Evolutionary conservation across 2,797 vertebrate species (phyloP), one percentile per base, ranked within the genome.

Genomic region (Melanotaenia parkinsoni): DNA sequence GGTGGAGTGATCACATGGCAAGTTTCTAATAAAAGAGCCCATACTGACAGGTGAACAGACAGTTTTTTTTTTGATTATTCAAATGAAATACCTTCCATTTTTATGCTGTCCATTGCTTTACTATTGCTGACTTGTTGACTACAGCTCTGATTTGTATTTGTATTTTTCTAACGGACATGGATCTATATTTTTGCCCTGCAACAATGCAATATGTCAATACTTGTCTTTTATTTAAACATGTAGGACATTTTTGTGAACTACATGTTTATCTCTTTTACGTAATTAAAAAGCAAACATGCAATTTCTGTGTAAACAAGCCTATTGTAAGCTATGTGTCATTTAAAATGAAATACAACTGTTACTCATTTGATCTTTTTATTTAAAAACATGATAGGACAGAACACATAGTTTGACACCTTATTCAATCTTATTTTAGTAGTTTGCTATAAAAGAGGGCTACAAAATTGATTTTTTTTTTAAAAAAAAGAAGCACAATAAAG

Each of bases 1-100:
- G 87, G 30, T 58, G 32, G 89, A 86, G 45, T 70, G 20, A 70
- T 30, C 62, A 69, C 10, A 67, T 28, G 26, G 8, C 5, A 43
- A 26, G 33, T 28, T 30, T 62, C 30, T 32, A 4, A 4, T 7
- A 11, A 22, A 32, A 12, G 30, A 63, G 63, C 24, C 14, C 10
- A 1, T 26, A 8, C 7, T 26, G 45, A 9, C 59, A 30, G 35
- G 58, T 37, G 40, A 24, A 56, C 11, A 33, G 30, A 47, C 57
- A 30, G 14, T 5, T 32, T 18, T 32, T 18, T 45, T 51, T n/a
- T 3, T 14, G n/a, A 59, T 50, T 5, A 56, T 24, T 56, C 8
- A 77, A 51, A 28, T 0, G 26, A 33, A 50, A 56, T 1, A 58
- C 18, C 59, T 4, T 60, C 13, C 59, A 71, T 3, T 43, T 58